These are phyloP conservation scores for Tupaia tana DNA, from an alignment of 2,113 vertebrate genomes.

Conservation along the genomic window DNA sequence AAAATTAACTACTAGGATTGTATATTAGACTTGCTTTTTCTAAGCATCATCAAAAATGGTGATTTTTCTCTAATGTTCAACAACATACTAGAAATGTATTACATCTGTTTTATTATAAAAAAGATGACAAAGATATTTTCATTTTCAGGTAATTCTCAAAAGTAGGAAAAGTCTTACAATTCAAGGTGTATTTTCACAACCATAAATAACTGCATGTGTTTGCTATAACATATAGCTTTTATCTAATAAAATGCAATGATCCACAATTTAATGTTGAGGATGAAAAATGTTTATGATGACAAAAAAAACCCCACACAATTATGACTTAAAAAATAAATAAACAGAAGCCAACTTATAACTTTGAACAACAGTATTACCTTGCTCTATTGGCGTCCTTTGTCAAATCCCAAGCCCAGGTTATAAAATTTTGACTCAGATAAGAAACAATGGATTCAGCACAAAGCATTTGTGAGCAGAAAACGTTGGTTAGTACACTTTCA, in stretches of 20 bases:
- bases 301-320: constrained; percentile 51
- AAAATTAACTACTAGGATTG: constrained; percentile 62
- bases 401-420: constrained; percentile 99
- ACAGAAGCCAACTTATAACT: constrained; percentile 52
- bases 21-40: constrained; percentile 54
- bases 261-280: constrained; percentile 34
- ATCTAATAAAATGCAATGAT: constrained; percentile 51
- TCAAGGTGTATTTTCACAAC: constrained; percentile 41
- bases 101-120: not conserved
- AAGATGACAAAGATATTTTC: constrained; percentile 43
- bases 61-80: constrained; percentile 54
- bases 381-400: constrained; percentile 98
- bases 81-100: constrained; percentile 37
- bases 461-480: constrained; percentile 99
- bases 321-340: not conserved
- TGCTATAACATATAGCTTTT: constrained; percentile 40
- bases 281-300: constrained; percentile 57
- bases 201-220: constrained; percentile 31
- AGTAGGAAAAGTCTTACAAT: constrained; percentile 53
- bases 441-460: constrained; percentile 99
- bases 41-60: constrained; percentile 48
- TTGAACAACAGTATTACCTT: constrained; percentile 88
- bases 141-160: constrained; percentile 20
- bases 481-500: constrained; percentile 98
- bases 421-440: constrained; percentile 99